Conservation (phyloP, 2,797 vertebrate species). For the Lutjanus argentimaculatus region DNA sequence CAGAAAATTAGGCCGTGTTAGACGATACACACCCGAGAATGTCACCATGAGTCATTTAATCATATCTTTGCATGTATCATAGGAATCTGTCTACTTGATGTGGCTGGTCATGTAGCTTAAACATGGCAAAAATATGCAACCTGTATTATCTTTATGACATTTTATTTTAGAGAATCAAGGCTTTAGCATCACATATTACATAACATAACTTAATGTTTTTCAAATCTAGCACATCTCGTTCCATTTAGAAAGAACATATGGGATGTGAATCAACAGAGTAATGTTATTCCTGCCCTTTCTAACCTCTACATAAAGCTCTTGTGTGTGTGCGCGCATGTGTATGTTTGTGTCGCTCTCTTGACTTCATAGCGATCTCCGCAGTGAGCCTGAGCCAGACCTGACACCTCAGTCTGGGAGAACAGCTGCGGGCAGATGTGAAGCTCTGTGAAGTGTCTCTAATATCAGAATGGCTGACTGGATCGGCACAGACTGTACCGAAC, state of each 20-base stretch:
- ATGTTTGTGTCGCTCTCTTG: constrained; percentile 18
- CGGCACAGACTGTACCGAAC: constrained; percentile 40
- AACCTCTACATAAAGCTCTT: constrained; percentile 39
- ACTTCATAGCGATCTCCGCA: constrained; percentile 34
- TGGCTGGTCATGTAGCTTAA: background rate
- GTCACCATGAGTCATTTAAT: background rate
- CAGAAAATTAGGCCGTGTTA: background rate
- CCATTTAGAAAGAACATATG: constrained; percentile 25
- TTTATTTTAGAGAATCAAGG: background rate
- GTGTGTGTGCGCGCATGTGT: constrained; percentile 26
- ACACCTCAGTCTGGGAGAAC: constrained; percentile 66
- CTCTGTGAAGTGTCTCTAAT: constrained; percentile 63
- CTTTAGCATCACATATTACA: background rate
- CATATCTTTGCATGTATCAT: background rate
- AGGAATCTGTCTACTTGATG: background rate
- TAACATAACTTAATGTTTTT: constrained; percentile 2
- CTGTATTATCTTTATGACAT: background rate
- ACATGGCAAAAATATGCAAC: background rate
- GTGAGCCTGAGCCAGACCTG: constrained; percentile 56
- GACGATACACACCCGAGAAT: background rate
- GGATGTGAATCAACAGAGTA: constrained; percentile 11
- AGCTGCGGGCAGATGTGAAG: constrained; percentile 72
- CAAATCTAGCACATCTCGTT: constrained; percentile 17
- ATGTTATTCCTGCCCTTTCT: constrained; percentile 27
- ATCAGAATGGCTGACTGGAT: constrained; percentile 44